Base-by-base conservation (phyloP, 1,140 invertebrate species). In the Caenorhabditis brenneri region DNA sequence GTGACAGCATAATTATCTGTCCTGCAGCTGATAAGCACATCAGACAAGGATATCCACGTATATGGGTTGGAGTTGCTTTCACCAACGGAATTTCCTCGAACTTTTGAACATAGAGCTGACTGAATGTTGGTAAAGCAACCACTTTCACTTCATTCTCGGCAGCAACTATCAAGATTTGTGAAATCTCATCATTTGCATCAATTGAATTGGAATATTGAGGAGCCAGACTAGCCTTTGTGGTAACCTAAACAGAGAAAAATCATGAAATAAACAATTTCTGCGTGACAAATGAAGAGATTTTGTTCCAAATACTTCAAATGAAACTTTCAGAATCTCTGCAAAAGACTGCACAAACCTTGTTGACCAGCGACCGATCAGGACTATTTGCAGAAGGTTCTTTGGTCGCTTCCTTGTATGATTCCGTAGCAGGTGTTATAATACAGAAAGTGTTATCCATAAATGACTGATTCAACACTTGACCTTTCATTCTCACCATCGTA, bases 371-470 rank as follows among this genome's bases (percentile, higher is more conserved):
- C 27, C 87, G 83, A 24, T 89, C 89, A 3, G 85, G 65, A 86
- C 90, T 89, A 7, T 39, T 33, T 5, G 65, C 65, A 42, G 33
- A 74, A 82, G 69, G 36, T 53, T 86, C 49, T 90, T 89, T 82
- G 84, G 88, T n/a, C 27, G 81, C 51, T 48, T 89, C 88, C 42
- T 85, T 82, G 78, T 81, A 90, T 0, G 69, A 81, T 74, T 90
- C 90, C 31, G 83, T 48, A 36, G 89, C 74, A 22, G 86, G 84
- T 22, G 79, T 69, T 19, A 90, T 82, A 9, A 90, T 51, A 79
- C 89, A 90, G 36, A 90, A 90, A 5, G 74, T 58, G 27, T 80
- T 42, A 81, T 90, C 89, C 83, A 90, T 80, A 53, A 91, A 90
- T n/a, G 86, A 79, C 16, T 81, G 48, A 29, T 49, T 81, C 33